Evolutionary conservation across 35 echinoderm and acorn worm genomes (phyloP).

Genomic region (Lytechinus pictus): DNA sequence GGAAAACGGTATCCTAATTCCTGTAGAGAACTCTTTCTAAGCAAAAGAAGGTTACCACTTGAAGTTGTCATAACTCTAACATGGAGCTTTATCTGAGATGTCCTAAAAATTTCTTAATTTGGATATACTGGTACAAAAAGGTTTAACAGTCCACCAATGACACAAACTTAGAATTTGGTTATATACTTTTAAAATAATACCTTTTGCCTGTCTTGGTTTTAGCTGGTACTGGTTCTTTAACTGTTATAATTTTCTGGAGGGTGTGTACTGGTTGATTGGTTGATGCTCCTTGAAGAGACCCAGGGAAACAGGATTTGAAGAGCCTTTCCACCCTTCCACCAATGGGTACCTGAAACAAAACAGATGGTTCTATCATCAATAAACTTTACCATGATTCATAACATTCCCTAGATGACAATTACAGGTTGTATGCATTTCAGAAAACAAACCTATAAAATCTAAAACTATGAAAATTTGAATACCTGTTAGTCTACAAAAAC

Average conservation of each 20-base stretch:
- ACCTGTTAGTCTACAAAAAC: background rate
- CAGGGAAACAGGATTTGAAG: conserved; percentile 14
- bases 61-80: too few relatives aligned
- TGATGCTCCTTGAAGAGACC: background rate
- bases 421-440: background rate
- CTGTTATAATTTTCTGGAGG: background rate
- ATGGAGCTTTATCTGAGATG: too few relatives aligned
- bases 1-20: too few relatives aligned
- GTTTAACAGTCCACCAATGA: too few relatives aligned
- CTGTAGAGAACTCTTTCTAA: too few relatives aligned
- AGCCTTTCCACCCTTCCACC: conserved; percentile 35
- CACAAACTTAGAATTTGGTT: too few relatives aligned
- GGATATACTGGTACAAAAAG: too few relatives aligned
- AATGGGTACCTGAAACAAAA: background rate
- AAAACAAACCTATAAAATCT: too few relatives aligned
- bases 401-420: background rate
- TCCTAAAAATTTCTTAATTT: too few relatives aligned
- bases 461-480: background rate
- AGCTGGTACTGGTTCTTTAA: background rate
- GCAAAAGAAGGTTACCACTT: too few relatives aligned
- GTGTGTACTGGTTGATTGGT: background rate
- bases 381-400: background rate
- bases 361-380: background rate
- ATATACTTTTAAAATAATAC: background rate
- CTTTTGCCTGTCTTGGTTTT: background rate